A percentile compares a stretch with the other conserved stretches of the same genome.
These are phyloP conservation scores for Nemurella pictetii DNA, from an alignment of 2,888 invertebrate species.

Conservation along the genomic window DNA sequence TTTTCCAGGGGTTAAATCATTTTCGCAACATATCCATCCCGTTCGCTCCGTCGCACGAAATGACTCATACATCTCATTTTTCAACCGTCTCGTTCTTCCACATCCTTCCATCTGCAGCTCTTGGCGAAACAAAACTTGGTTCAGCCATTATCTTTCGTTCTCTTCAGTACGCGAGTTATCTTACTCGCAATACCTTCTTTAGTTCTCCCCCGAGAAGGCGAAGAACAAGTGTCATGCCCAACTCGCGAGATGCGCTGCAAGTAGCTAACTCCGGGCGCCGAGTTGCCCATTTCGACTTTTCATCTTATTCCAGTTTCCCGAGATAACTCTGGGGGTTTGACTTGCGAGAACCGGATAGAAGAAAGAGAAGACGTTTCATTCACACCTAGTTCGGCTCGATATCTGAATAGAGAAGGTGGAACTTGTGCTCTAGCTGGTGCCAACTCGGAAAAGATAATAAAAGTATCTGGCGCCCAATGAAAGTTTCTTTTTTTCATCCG, in stretches of 20 bases:
- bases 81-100: background rate
- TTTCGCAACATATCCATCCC: background rate
- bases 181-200: background rate
- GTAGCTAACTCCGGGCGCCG: conserved; percentile 8
- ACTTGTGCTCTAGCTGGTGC: no score
- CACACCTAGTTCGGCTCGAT: background rate
- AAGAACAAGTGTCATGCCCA: conserved; percentile 22
- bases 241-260: conserved; percentile 15
- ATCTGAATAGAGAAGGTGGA: background rate
- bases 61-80: background rate
- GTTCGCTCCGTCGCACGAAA: background rate
- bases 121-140: background rate
- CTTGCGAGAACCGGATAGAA: background rate
- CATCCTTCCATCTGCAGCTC: background rate
- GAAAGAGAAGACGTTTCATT: background rate
- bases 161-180: background rate
- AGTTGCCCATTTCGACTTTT: conserved; percentile 23
- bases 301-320: conserved; percentile 21
- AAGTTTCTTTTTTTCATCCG: background rate
- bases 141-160: background rate
- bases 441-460: background rate
- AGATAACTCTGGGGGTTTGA: background rate
- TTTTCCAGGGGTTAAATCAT: background rate
- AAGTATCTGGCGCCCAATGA: background rate
- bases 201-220: background rate